Evolutionary conservation across 2,113 vertebrate genomes (phyloP).

Genomic region (human (Homo sapiens)): DNA sequence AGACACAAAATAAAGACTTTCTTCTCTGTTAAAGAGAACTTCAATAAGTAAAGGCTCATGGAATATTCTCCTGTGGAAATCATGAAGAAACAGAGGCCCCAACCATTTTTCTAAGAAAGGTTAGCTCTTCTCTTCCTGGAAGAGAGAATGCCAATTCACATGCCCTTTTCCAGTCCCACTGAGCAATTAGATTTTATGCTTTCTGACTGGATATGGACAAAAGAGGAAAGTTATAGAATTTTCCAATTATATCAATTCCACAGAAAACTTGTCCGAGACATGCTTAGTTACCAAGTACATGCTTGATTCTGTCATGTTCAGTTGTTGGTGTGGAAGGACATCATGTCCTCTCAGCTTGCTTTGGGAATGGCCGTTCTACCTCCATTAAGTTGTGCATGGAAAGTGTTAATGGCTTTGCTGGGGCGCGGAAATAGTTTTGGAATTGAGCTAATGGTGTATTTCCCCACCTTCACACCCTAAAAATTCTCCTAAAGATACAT

Average conservation of each 20-base stretch:
- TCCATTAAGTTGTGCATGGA: neutral
- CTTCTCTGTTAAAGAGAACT: neutral
- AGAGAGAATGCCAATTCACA: neutral
- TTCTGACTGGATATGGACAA: neutral
- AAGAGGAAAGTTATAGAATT: neutral
- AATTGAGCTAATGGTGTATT: neutral
- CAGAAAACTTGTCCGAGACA: neutral
- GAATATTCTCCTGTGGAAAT: neutral
- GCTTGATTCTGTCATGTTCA: neutral
- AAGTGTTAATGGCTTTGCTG: neutral
- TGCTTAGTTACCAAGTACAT: neutral
- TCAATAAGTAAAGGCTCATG: neutral
- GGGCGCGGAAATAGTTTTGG: neutral
- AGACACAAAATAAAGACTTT: neutral
- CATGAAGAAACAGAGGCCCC: neutral
- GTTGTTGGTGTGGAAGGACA: neutral
- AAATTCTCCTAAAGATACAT: slow-evolving; percentile 64
- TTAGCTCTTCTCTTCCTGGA: neutral
- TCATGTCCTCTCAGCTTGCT: neutral
- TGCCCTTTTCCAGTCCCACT: neutral
- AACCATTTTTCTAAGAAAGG: neutral
- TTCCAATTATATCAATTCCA: neutral
- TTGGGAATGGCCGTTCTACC: neutral
- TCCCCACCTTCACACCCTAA: neutral
- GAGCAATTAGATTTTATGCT: neutral